A percentile compares a stretch with the other conserved stretches of the same genome.
Conservation (phyloP, 2,888 invertebrate genomes). For the Patella pellucida region DNA sequence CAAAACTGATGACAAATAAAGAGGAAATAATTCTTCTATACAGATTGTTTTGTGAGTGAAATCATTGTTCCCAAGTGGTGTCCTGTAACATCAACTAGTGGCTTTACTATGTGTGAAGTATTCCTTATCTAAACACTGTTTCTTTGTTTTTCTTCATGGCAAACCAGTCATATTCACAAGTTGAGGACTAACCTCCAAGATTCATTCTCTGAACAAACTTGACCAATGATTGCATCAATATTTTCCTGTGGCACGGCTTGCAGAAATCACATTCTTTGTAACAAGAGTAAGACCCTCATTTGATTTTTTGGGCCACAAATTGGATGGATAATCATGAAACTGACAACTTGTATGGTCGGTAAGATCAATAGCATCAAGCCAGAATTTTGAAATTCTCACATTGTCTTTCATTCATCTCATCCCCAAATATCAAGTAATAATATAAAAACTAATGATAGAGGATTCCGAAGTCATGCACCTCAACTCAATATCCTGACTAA, state of each 20-base stretch:
- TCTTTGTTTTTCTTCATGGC: conserved; percentile 2
- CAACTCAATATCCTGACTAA: no score
- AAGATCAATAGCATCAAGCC: neutral
- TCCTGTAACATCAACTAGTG: neutral
- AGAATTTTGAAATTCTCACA: neutral
- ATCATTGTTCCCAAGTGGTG: neutral
- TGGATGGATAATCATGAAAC: conserved; percentile 1
- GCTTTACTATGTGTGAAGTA: neutral
- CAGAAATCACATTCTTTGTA: conserved; percentile 7
- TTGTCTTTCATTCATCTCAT: neutral
- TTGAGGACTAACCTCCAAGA: neutral
- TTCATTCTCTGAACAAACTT: conserved; percentile 11
- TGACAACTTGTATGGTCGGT: neutral
- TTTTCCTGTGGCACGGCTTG: neutral
- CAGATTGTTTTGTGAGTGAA: neutral
- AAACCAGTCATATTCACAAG: neutral
- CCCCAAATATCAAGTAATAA: no score
- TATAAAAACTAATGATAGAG: no score
- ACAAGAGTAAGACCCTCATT: conserved; percentile 9
- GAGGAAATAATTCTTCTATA: neutral
- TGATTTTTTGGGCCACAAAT: conserved; percentile 2
- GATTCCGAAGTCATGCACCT: conserved; percentile 2
- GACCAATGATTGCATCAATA: conserved; percentile 6
- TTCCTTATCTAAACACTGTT: neutral
- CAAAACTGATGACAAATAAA: neutral